Evolutionary conservation across 2,113 vertebrate species (phyloP).

Genomic region (Strix uralensis): DNA sequence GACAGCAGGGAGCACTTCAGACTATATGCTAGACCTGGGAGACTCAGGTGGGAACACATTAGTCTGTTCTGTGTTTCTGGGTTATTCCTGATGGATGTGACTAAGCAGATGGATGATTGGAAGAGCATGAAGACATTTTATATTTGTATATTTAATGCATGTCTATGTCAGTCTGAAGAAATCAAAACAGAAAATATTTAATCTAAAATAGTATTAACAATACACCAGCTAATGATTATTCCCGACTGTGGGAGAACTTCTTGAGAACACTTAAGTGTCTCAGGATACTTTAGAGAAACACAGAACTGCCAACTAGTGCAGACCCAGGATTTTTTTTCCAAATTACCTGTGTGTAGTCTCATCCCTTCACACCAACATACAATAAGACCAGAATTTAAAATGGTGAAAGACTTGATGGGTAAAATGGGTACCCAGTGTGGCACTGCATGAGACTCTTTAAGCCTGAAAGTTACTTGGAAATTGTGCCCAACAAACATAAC

Average conservation of each 20-base stretch:
- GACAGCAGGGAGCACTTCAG: background rate
- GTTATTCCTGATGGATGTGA: background rate
- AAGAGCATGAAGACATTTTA: background rate
- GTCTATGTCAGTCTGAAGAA: background rate
- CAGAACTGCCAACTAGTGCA: background rate
- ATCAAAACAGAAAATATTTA: background rate
- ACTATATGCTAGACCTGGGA: background rate
- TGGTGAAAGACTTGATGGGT: background rate
- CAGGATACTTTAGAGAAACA: background rate
- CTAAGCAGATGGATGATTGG: background rate
- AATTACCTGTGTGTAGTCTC: background rate
- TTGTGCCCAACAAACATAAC: rapidly evolving
- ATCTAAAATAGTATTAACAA: background rate
- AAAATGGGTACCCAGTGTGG: too few relatives aligned
- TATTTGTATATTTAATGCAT: background rate
- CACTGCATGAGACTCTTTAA: background rate
- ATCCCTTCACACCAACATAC: background rate
- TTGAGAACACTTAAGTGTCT: background rate
- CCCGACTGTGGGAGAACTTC: background rate
- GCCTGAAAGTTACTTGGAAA: background rate
- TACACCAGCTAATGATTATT: background rate
- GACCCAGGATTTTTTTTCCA: background rate
- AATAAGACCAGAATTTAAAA: background rate
- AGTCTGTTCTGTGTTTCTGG: background rate
- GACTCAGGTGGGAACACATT: background rate